Conservation (phyloP, 2,888 invertebrate species). For the Caenorhabditis becei region DNA sequence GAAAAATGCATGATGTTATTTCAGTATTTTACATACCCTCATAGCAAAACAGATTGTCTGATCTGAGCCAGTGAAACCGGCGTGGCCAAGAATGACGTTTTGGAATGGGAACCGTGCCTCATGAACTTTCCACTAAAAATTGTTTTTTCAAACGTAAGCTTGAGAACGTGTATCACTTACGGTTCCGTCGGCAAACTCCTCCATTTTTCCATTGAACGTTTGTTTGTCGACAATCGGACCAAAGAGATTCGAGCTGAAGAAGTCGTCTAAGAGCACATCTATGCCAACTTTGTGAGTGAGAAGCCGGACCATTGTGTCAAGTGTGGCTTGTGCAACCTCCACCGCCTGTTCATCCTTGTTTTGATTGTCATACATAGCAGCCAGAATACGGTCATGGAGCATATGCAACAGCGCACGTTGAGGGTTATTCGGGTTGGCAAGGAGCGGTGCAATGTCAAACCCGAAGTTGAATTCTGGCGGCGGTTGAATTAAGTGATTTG, state of each 20-base stretch:
- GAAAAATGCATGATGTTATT: background rate
- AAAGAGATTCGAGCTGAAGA: background rate
- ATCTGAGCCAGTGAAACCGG: background rate
- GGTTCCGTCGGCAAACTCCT: background rate
- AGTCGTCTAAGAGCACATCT: background rate
- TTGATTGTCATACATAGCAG: background rate
- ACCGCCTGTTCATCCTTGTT: background rate
- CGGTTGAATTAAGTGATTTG: too few species aligned
- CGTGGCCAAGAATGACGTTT: background rate
- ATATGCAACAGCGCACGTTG: background rate
- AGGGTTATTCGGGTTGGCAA: background rate
- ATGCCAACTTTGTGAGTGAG: background rate
- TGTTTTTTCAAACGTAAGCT: background rate
- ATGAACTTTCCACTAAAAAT: constrained; percentile 14
- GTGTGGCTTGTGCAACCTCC: constrained; percentile 4
- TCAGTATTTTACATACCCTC: background rate
- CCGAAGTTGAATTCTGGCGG: background rate
- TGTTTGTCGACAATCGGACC: background rate
- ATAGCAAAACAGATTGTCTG: background rate
- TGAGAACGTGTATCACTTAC: background rate
- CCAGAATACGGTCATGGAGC: constrained; percentile 3
- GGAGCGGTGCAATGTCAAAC: background rate
- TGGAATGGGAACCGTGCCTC: background rate
- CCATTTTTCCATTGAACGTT: background rate
- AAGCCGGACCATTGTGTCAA: background rate